phyloP scores from a whole-genome alignment of 2,888 invertebrate species.

The Anticlea derivata region DNA sequence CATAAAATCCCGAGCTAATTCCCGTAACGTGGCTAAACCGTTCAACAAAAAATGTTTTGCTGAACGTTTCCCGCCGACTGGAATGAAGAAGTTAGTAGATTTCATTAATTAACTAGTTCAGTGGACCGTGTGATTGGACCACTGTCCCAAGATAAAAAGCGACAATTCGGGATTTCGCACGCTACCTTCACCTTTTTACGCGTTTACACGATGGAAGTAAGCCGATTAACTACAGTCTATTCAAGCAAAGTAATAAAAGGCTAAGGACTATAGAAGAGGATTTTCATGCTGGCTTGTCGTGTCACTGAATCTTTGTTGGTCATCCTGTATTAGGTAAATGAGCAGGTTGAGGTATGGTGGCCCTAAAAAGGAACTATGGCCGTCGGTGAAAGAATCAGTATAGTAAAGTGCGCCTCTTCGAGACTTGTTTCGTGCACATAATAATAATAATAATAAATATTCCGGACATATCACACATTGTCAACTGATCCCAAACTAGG shows the following conservation, averaged over 20 bases:
- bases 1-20: conserved; percentile 10
- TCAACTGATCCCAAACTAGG: no score
- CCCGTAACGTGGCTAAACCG: conserved; percentile 16
- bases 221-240: conserved; percentile 16
- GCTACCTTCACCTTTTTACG: conserved; percentile 30
- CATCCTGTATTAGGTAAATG: no score
- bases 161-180: conserved; percentile 70
- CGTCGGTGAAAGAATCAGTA: no score
- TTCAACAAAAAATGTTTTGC: conserved; percentile 27
- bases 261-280: not conserved
- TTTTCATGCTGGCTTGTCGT: no score
- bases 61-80: conserved; percentile 54
- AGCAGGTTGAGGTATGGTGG: no score
- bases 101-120: conserved; percentile 83
- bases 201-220: conserved; percentile 20
- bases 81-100: conserved; percentile 80
- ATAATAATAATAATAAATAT: no score
- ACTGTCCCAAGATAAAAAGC: conserved; percentile 70
- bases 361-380: no score
- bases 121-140: conserved; percentile 80
- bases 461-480: no score
- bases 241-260: not conserved
- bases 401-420: no score
- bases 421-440: no score
- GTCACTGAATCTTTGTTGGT: no score